Evolutionary conservation across 2,113 vertebrate genomes (phyloP).

Genomic region (Budorcas taxicolor): DNA sequence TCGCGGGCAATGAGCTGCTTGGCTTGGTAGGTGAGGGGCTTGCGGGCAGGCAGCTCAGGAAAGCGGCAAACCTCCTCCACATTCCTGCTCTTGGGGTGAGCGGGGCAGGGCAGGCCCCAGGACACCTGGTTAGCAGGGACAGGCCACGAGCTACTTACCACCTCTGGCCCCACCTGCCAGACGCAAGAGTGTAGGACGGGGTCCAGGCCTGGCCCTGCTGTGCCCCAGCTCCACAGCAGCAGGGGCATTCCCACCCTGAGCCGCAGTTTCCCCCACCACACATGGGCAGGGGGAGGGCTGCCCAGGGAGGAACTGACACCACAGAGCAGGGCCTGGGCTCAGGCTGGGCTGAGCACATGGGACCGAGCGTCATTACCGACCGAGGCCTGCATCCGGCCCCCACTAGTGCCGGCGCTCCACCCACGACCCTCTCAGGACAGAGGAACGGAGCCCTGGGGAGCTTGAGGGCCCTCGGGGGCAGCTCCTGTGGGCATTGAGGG

Average conservation of each 20-base stretch:
- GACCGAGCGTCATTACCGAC: neutral
- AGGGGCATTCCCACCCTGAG: fast-evolving
- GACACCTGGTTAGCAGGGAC: neutral
- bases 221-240: neutral
- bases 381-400: neutral
- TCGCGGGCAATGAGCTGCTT: conserved; percentile 95
- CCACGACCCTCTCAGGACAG: neutral
- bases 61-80: conserved; percentile 91
- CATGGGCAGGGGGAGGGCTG: neutral
- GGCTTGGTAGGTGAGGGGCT: conserved; percentile 93
- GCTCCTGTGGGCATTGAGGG: neutral
- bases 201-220: neutral
- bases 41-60: conserved; percentile 84
- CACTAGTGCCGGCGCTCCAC: fast-evolving
- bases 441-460: fast-evolving
- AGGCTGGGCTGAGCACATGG: neutral
- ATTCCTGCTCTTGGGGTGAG: conserved; percentile 73
- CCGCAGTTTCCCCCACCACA: neutral
- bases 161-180: fast-evolving
- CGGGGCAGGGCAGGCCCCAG: fast-evolving
- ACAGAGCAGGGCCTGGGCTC: neutral
- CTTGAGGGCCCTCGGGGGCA: neutral
- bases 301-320: neutral
- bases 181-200: fast-evolving
- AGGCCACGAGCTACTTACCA: neutral